Evolutionary conservation across 35 echinoderm and acorn worm species (phyloP), one percentile per base, ranked within the genome.

Genomic region (Chiridota heheva): DNA sequence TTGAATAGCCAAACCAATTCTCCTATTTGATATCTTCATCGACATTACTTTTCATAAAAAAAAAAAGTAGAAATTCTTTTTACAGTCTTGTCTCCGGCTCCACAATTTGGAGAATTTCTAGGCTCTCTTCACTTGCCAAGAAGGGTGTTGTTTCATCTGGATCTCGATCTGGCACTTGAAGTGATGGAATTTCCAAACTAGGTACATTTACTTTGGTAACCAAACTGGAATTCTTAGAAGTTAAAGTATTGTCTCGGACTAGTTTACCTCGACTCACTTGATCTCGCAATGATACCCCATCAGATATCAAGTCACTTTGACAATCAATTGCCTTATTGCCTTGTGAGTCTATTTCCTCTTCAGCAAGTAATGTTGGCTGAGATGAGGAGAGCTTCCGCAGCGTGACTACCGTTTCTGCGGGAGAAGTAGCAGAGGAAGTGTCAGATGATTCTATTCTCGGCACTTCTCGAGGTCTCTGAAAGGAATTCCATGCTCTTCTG

Each of bases 381-480:
- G 88, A 91, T 7, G 81, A 37, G 7, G 80, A 73, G 8, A 91
- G 62, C 39, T 86, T 91, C 31, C 68, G 72, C 28, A 78, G 22
- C 7, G 85, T 87, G 79, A 42, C 60, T 5, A 63, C 36, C 35
- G 42, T 82, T 44, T 93, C 90, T 1, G 90, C 90, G 0, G 90
- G 90, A 22, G 90, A 93, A 4, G 90, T 93, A 37, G 90, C 90
- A 5, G 90, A 93, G 20, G 90, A 93, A 0, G 90, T 82, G 17
- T 83, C 77, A 8, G 90, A 92, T 38, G 87, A 83, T 1, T 65
- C 76, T 6, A 77, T 49, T 27, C 66, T 84, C 27, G 53, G 53
- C 40, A 71, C 36, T 36, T 93, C 85, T 58, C 84, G 36, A 1
- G 72, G 59, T 36, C 84, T 46, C 77, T 83, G 90, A 63, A 82